phyloP scores from a whole-genome alignment of 2,113 vertebrate genomes.

The Noturus placidus region DNA sequence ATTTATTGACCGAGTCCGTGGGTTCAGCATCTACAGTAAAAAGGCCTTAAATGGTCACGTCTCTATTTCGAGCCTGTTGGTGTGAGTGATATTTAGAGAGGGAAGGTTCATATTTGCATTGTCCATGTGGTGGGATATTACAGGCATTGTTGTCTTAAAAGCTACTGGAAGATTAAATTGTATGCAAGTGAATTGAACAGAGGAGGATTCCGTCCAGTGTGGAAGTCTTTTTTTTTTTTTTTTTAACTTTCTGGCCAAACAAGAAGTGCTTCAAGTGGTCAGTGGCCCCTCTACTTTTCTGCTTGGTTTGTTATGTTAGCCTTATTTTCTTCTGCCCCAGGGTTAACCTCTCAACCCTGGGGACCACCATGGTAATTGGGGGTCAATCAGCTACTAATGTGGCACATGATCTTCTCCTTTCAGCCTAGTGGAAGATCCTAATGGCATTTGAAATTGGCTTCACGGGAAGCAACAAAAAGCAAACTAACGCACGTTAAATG shows the following conservation, averaged over 20 bases:
- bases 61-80: conserved; percentile 36
- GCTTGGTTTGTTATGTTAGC: background rate
- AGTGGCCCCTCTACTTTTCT: background rate
- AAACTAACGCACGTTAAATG: conserved; percentile 39
- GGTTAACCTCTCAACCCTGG: conserved; percentile 60
- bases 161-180: background rate
- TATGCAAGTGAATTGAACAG: background rate
- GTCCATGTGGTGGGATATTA: background rate
- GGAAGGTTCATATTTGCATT: conserved; percentile 49
- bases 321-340: conserved; percentile 30
- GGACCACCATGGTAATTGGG: conserved; percentile 52
- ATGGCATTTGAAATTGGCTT: conserved; percentile 40
- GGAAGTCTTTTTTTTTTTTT: background rate
- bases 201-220: background rate
- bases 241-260: background rate
- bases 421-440: conserved; percentile 42
- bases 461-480: conserved; percentile 14
- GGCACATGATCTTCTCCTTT: conserved; percentile 37
- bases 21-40: conserved; percentile 56
- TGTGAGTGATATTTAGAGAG: conserved; percentile 34
- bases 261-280: background rate
- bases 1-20: conserved; percentile 69
- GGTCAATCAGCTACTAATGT: conserved; percentile 40
- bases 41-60: conserved; percentile 74
- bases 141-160: background rate